phyloP scores from a whole-genome alignment of 2,888 invertebrate species.

The Agriotes lineatus region DNA sequence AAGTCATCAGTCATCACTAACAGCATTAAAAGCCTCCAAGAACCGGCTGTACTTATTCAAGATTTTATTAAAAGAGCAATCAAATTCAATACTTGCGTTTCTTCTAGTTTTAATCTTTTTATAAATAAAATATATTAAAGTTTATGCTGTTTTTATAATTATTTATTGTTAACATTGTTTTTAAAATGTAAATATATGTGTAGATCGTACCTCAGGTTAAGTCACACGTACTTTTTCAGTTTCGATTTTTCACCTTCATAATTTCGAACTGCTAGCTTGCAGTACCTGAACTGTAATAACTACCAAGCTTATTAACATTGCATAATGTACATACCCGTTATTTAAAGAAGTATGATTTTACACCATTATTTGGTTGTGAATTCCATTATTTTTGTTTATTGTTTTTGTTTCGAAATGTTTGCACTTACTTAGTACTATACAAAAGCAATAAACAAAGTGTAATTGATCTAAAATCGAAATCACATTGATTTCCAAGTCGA shows the following conservation, averaged over 20 bases:
- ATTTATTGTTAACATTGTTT: slow-evolving; percentile 45
- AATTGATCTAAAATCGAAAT: slow-evolving; percentile 23
- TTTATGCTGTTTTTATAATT: slow-evolving; percentile 43
- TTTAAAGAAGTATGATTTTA: slow-evolving; percentile 28
- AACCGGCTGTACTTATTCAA: slow-evolving; percentile 25
- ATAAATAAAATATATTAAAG: slow-evolving; percentile 29
- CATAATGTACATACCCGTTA: slow-evolving; percentile 37
- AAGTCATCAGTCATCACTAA: slow-evolving; percentile 33
- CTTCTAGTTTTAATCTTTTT: slow-evolving; percentile 25
- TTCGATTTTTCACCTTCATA: neutral
- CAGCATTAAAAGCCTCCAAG: slow-evolving; percentile 18
- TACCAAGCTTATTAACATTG: slow-evolving; percentile 33
- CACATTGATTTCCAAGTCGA: slow-evolving; percentile 27
- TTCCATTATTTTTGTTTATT: slow-evolving; percentile 34
- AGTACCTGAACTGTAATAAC: neutral
- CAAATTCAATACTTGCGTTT: slow-evolving; percentile 20
- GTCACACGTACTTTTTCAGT: slow-evolving; percentile 3
- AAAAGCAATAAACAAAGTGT: slow-evolving; percentile 37
- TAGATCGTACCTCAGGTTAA: slow-evolving; percentile 38
- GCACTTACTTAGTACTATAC: slow-evolving; percentile 1
- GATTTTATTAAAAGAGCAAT: slow-evolving; percentile 9
- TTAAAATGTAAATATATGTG: slow-evolving; percentile 42
- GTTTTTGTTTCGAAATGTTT: slow-evolving; percentile 22
- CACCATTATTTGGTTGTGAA: slow-evolving; percentile 42
- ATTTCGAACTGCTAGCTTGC: slow-evolving; percentile 5